Percentiles rank a stretch among this genome's conserved stretches.
phyloP scores from a whole-genome alignment of 2,888 invertebrate species.

The Drosophila picticornis region DNA sequence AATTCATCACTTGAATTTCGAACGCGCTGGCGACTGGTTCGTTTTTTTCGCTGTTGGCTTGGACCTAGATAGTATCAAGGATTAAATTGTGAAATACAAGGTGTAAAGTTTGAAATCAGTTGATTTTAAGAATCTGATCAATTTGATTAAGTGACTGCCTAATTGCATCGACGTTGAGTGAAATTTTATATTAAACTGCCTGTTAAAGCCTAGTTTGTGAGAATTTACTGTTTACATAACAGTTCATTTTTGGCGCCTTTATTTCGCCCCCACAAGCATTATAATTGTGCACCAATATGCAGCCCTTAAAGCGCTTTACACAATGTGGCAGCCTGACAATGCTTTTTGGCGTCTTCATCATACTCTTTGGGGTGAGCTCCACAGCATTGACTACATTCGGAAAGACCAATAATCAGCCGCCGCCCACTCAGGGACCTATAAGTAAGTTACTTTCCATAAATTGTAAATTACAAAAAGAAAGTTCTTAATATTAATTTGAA shows the following conservation, averaged over 20 bases:
- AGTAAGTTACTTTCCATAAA: conserved; percentile 86
- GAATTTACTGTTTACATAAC: conserved; percentile 52
- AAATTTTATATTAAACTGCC: conserved; percentile 51
- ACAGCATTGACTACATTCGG: conserved; percentile 90
- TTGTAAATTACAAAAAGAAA: background rate
- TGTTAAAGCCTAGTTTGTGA: conserved; percentile 52
- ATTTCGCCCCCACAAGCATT: conserved; percentile 5
- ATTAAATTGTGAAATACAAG: conserved; percentile 10
- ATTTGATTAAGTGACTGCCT: conserved; percentile 26
- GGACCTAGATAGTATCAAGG: conserved; percentile 8
- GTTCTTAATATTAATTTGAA: background rate
- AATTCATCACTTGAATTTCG: conserved; percentile 83
- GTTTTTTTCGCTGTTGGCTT: conserved; percentile 28
- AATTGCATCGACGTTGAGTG: conserved; percentile 26
- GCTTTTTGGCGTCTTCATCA: conserved; percentile 85
- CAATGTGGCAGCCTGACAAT: conserved; percentile 85
- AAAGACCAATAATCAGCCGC: conserved; percentile 88
- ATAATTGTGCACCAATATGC: conserved; percentile 73
- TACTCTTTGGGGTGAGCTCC: conserved; percentile 86
- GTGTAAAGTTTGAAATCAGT: background rate
- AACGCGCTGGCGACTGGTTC: conserved; percentile 83
- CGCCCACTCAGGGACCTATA: conserved; percentile 87
- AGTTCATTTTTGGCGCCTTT: conserved; percentile 31
- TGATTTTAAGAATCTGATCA: conserved; percentile 6
- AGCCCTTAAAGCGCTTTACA: conserved; percentile 85